phyloP scores from a whole-genome alignment of 2,797 vertebrate species.

The Phataginus tricuspis region DNA sequence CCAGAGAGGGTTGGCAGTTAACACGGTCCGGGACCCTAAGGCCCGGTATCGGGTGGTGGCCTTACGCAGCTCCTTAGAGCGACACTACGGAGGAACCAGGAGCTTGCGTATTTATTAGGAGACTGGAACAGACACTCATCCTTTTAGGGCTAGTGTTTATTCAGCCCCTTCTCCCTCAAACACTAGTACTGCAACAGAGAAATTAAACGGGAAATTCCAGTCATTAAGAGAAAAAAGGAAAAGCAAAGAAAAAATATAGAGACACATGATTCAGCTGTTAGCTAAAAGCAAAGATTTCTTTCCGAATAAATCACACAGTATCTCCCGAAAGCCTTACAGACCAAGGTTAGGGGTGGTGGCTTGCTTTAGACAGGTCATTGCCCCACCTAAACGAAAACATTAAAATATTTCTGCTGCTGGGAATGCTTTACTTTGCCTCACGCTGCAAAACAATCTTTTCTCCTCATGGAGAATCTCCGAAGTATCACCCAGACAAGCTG shows the following conservation, averaged over 20 bases:
- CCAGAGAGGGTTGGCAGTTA: not conserved
- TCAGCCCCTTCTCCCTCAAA: not conserved
- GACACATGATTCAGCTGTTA: not conserved
- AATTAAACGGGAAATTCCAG: not conserved
- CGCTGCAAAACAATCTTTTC: not conserved
- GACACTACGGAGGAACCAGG: not conserved
- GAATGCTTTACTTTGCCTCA: not conserved
- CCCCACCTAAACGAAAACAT: not conserved
- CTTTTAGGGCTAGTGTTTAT: not conserved
- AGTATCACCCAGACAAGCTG: not conserved
- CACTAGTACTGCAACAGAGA: not conserved
- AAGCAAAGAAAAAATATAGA: not conserved
- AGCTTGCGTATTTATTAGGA: not conserved
- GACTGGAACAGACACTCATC: not conserved
- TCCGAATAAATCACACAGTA: not conserved
- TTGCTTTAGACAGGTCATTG: not conserved
- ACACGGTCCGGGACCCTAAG: not conserved
- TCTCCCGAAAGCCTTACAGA: not conserved
- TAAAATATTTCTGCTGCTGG: not conserved
- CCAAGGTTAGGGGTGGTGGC: not conserved
- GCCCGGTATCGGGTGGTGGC: not conserved
- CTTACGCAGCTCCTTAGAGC: not conserved
- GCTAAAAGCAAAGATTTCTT: conserved; percentile 15
- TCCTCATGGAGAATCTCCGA: not conserved
- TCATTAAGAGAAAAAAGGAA: not conserved